Evolutionary conservation across 2,797 vertebrate species (phyloP).

Genomic region (Halcyon chelicuti): DNA sequence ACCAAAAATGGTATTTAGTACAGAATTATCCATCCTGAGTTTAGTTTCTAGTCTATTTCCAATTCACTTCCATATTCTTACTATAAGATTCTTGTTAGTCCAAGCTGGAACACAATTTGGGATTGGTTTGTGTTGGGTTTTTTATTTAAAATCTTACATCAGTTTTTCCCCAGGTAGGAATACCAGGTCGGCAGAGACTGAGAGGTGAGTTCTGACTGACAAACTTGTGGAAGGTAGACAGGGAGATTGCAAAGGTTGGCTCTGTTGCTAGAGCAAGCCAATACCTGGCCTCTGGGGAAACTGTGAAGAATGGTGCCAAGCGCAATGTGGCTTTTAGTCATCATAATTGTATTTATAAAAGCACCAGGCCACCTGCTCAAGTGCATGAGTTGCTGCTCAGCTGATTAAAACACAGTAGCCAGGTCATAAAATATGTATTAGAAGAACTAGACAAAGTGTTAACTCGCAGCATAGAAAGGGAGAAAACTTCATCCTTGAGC

Average conservation of each 20-base stretch:
- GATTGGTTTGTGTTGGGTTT: background rate
- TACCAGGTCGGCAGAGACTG: background rate
- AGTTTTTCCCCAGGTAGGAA: background rate
- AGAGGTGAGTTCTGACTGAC: background rate
- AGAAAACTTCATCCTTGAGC: background rate
- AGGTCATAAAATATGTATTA: conserved; percentile 60
- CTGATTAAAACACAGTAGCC: background rate
- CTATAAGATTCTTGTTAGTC: background rate
- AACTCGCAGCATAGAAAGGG: background rate
- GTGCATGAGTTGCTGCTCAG: conserved; percentile 10
- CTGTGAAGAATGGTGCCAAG: background rate
- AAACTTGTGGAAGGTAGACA: background rate
- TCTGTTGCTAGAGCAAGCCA: background rate
- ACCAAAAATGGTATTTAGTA: background rate
- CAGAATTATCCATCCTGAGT: background rate
- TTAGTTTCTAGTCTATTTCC: background rate
- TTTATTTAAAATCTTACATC: background rate
- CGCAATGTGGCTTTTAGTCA: conserved; percentile 42
- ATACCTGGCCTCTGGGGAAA: background rate
- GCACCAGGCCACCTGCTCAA: conserved; percentile 56
- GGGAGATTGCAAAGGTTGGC: background rate
- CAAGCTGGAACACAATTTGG: background rate
- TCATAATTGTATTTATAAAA: conserved; percentile 56
- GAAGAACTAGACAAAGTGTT: background rate
- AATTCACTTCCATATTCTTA: background rate